Conservation (phyloP, 2,113 vertebrate species). For the Struthio camelus region DNA sequence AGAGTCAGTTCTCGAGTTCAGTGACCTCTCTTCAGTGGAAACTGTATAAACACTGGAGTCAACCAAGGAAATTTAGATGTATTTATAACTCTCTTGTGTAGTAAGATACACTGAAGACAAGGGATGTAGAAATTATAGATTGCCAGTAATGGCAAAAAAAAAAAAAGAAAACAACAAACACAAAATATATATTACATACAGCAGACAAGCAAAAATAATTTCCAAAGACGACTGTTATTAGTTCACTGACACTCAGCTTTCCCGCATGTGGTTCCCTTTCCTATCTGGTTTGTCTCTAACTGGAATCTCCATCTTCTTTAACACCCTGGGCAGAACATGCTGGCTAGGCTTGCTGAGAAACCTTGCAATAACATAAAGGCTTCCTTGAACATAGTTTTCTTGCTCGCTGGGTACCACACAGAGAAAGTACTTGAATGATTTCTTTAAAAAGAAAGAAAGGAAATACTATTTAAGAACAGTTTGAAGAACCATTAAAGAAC, state of each 20-base stretch:
- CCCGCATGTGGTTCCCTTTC: background rate
- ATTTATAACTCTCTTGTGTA: slow-evolving; percentile 45
- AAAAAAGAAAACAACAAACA: slow-evolving; percentile 9
- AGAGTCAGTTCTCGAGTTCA: slow-evolving; percentile 40
- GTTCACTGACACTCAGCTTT: background rate
- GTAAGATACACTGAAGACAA: slow-evolving; percentile 1
- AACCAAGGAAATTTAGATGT: slow-evolving; percentile 26
- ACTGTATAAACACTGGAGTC: slow-evolving; percentile 39
- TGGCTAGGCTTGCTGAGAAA: background rate
- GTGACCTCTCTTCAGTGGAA: slow-evolving; percentile 46
- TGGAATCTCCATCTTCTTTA: background rate
- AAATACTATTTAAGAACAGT: background rate
- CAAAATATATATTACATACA: background rate
- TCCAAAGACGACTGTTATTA: background rate
- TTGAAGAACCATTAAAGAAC: background rate
- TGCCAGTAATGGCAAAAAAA: slow-evolving; percentile 29
- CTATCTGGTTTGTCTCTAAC: background rate
- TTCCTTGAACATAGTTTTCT: background rate
- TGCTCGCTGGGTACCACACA: background rate
- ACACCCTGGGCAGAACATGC: background rate
- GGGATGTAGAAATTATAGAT: slow-evolving; percentile 16
- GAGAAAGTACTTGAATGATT: background rate
- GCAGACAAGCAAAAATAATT: background rate
- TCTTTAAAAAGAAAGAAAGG: background rate
- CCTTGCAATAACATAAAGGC: background rate